Evolutionary conservation across 2,888 invertebrate genomes (phyloP).

Genomic region (Timandra comae): DNA sequence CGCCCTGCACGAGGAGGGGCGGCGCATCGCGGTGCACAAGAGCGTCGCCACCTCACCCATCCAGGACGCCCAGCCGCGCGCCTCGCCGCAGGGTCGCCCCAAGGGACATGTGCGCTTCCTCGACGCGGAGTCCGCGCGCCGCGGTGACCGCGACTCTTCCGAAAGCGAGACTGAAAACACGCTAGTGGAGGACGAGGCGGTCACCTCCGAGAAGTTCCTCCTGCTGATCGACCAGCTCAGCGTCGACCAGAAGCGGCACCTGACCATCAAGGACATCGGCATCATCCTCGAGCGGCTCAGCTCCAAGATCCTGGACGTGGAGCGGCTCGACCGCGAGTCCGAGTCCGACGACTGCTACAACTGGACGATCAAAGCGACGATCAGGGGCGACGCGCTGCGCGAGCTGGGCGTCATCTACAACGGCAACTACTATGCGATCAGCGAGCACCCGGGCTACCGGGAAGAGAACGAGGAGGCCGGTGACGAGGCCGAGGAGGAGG

Average conservation of each 20-base stretch:
- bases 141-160: slow-evolving; percentile 88
- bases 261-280: slow-evolving; percentile 96
- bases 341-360: slow-evolving; percentile 96
- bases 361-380: slow-evolving; percentile 97
- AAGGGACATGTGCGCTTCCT: slow-evolving; percentile 91
- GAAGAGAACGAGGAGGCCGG: slow-evolving; percentile 91
- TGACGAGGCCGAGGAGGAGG: slow-evolving; percentile 90
- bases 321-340: slow-evolving; percentile 92
- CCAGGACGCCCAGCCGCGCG: slow-evolving; percentile 83
- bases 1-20: slow-evolving; percentile 94
- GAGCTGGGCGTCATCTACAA: slow-evolving; percentile 96
- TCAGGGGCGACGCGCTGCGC: slow-evolving; percentile 91
- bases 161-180: slow-evolving; percentile 96
- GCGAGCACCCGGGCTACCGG: slow-evolving; percentile 95
- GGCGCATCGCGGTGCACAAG: slow-evolving; percentile 93
- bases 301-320: slow-evolving; percentile 95
- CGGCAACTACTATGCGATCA: slow-evolving; percentile 96
- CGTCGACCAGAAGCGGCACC: slow-evolving; percentile 93
- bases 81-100: slow-evolving; percentile 81
- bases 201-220: slow-evolving; percentile 94
- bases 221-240: slow-evolving; percentile 94
- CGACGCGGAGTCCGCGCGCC: slow-evolving; percentile 81
- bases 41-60: slow-evolving; percentile 95
- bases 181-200: slow-evolving; percentile 92
- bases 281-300: slow-evolving; percentile 94